Conservation (phyloP, 1,140 invertebrate genomes). For the Proctacanthus coquilletti region DNA sequence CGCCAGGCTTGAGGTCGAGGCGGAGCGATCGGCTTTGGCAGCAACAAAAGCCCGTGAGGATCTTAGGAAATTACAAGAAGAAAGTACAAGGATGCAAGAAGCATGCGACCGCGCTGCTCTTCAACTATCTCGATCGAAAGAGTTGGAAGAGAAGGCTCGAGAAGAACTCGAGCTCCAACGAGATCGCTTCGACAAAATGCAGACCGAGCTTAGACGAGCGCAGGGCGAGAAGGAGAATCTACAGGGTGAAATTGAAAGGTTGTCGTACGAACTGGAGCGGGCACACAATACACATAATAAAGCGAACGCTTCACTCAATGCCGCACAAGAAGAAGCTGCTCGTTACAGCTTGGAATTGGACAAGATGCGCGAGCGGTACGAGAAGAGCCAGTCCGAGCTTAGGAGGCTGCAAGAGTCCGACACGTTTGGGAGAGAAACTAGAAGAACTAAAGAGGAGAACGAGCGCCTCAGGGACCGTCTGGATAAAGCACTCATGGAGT, state of each 20-base stretch:
- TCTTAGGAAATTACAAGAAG: conserved; percentile 69
- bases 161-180: conserved; percentile 77
- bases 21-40: conserved; percentile 66
- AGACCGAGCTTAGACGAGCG: conserved; percentile 63
- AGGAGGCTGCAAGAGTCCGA: conserved; percentile 59
- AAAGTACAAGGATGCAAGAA: conserved; percentile 66
- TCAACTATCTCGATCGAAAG: conserved; percentile 69
- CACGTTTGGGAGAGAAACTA: conserved; percentile 50
- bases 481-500: conserved; percentile 62
- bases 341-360: conserved; percentile 74
- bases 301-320: conserved; percentile 66
- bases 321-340: conserved; percentile 75
- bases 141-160: conserved; percentile 80
- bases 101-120: conserved; percentile 71
- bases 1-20: conserved; percentile 67
- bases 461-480: conserved; percentile 67
- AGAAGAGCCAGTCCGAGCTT: conserved; percentile 65
- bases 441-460: conserved; percentile 63
- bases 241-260: conserved; percentile 64
- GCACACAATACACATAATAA: conserved; percentile 70
- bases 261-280: conserved; percentile 70
- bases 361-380: conserved; percentile 80
- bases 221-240: conserved; percentile 77
- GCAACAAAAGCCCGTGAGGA: conserved; percentile 71
- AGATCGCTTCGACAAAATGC: conserved; percentile 78